Conservation (phyloP, 92 coral and sea anemone genomes). For the Umimayanthus chanpuru region DNA sequence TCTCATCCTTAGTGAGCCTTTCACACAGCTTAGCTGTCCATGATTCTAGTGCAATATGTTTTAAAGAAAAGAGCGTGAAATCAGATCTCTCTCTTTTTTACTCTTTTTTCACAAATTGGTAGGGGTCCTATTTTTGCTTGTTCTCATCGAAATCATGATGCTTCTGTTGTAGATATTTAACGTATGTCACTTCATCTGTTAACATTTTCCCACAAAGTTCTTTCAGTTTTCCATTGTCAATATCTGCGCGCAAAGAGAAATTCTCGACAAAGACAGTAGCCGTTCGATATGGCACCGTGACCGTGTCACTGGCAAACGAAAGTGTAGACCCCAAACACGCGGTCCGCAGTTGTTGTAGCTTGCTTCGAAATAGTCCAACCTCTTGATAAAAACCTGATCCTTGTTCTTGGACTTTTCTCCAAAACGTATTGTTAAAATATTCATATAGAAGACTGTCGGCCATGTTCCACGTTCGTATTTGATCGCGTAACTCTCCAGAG, state of each 20-base stretch:
- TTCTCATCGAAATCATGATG: constrained; percentile 47
- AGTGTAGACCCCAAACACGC: constrained; percentile 51
- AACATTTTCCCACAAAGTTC: constrained; percentile 68
- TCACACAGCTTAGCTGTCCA: too few relatives aligned
- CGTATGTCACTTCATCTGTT: constrained; percentile 77
- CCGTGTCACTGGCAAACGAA: constrained; percentile 47
- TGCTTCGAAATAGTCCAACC: constrained; percentile 59
- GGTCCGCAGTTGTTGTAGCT: constrained; percentile 46
- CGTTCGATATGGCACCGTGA: constrained; percentile 56
- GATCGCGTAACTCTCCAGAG: constrained; percentile 50
- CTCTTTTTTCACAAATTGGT: too few relatives aligned
- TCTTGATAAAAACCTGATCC: constrained; percentile 66
- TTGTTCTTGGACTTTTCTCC: constrained; percentile 74
- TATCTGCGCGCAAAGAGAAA: constrained; percentile 62
- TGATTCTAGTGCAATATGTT: too few relatives aligned
- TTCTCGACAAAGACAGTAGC: constrained; percentile 71
- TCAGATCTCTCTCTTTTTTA: too few relatives aligned
- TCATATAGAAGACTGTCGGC: constrained; percentile 35
- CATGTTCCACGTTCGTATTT: constrained; percentile 56
- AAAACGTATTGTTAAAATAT: constrained; percentile 71
- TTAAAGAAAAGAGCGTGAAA: too few relatives aligned
- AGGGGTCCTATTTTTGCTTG: constrained; percentile 4
- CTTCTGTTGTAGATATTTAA: constrained; percentile 51
- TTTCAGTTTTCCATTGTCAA: constrained; percentile 46
- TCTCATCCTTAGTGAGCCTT: too few relatives aligned